These are phyloP conservation scores for Erebia epiphron DNA, from an alignment of 2,888 invertebrate species.

Conservation along the genomic window DNA sequence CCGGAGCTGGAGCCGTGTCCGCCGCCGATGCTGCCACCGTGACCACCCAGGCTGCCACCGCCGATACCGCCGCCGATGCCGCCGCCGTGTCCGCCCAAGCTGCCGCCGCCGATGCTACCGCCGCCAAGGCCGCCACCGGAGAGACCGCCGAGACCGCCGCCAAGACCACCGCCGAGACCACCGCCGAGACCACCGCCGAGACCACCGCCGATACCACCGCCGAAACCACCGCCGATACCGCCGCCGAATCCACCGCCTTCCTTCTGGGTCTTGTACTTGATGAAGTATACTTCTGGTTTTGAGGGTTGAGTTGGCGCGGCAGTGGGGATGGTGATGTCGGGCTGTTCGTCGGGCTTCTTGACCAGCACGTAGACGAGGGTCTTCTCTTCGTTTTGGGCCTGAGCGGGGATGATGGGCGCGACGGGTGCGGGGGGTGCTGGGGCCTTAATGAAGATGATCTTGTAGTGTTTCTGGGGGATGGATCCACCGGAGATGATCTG, in stretches of 20 bases:
- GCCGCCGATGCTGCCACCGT: slow-evolving; percentile 43
- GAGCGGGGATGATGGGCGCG: slow-evolving; percentile 88
- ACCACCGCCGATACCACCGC: slow-evolving; percentile 45
- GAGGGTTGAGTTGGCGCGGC: slow-evolving; percentile 88
- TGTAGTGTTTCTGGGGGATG: slow-evolving; percentile 90
- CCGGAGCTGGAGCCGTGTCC: slow-evolving; percentile 41
- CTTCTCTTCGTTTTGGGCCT: slow-evolving; percentile 90
- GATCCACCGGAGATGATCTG: slow-evolving; percentile 85
- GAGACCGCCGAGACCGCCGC: slow-evolving; percentile 53
- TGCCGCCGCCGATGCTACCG: slow-evolving; percentile 46
- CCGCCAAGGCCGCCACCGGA: slow-evolving; percentile 47
- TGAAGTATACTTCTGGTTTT: slow-evolving; percentile 93
- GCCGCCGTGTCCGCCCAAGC: slow-evolving; percentile 47
- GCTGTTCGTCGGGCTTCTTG: slow-evolving; percentile 92
- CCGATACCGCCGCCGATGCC: slow-evolving; percentile 45
- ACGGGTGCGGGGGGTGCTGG: slow-evolving; percentile 90
- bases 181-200: slow-evolving; percentile 48
- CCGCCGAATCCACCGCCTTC: slow-evolving; percentile 52
- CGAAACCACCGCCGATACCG: slow-evolving; percentile 53
- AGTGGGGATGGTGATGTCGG: slow-evolving; percentile 90
- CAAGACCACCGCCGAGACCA: slow-evolving; percentile 53
- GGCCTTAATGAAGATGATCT: slow-evolving; percentile 94
- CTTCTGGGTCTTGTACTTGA: slow-evolving; percentile 91
- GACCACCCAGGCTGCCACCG: slow-evolving; percentile 48
- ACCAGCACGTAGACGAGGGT: slow-evolving; percentile 92